Conservation (phyloP, 53 echinoderm and acorn worm genomes). For the Echinarachnius parma region DNA sequence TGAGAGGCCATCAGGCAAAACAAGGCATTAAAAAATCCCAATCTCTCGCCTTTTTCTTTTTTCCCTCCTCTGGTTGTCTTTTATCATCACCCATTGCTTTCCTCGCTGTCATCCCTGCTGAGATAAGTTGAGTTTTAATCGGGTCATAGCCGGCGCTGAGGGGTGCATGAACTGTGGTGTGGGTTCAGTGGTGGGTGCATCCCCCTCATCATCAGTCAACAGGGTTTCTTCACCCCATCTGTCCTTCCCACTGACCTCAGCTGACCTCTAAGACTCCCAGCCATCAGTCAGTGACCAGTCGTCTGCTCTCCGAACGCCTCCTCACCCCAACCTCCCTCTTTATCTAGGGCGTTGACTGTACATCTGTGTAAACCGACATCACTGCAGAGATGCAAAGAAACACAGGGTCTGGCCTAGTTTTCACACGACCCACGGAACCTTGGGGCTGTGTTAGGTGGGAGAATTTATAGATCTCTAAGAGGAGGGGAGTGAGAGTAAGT, state of each 20-base stretch:
- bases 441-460: too few species aligned
- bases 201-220: conserved; percentile 29
- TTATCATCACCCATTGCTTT: too few species aligned
- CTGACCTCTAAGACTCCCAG: conserved; percentile 18
- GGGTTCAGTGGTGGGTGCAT: conserved; percentile 30
- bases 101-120: too few species aligned
- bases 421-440: too few species aligned
- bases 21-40: too few species aligned
- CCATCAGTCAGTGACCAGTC: conserved; percentile 41
- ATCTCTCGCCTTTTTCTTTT: too few species aligned
- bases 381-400: conserved; percentile 32
- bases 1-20: too few species aligned
- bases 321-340: not conserved
- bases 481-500: conserved; percentile 27
- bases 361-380: conserved; percentile 20
- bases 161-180: conserved; percentile 24
- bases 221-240: conserved; percentile 49
- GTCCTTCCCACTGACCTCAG: conserved; percentile 32
- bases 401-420: conserved; percentile 41
- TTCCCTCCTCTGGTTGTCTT: too few species aligned
- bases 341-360: conserved; percentile 35
- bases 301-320: not conserved
- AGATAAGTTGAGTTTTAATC: not conserved
- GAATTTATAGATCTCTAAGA: conserved; percentile 3
- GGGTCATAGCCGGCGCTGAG: too few species aligned